A percentile compares a stretch with the other conserved stretches of the same genome.
Conservation (phyloP, 2,113 vertebrate genomes). For the Oncorhynchus kisutch region DNA sequence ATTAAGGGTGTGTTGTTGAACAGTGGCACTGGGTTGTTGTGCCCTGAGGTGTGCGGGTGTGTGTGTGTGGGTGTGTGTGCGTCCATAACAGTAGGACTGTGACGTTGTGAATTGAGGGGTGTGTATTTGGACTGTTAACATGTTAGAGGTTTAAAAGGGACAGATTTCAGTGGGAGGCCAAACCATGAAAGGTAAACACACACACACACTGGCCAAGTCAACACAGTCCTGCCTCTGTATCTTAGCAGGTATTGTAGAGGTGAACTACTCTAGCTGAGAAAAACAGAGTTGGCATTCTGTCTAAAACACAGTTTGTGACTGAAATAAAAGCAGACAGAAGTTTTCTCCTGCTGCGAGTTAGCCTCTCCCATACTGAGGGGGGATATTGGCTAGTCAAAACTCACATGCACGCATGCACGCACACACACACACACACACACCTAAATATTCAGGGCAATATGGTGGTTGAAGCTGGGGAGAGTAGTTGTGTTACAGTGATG, state of each 20-base stretch:
- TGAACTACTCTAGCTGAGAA: background rate
- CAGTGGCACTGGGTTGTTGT: too few species aligned
- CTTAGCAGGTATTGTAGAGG: background rate
- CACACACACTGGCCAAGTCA: background rate
- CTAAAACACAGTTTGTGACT: background rate
- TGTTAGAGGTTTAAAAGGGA: too few species aligned
- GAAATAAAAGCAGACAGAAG: background rate
- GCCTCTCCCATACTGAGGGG: too few species aligned
- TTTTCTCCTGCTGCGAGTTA: background rate
- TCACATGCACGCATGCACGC: background rate
- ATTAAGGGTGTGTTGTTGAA: background rate
- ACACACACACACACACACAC: background rate
- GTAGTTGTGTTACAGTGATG: background rate
- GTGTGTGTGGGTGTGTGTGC: too few species aligned
- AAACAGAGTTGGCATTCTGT: background rate
- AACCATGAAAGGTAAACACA: too few species aligned
- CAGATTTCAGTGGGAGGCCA: too few species aligned
- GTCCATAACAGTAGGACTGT: background rate
- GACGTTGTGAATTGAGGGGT: too few species aligned
- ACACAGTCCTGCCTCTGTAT: background rate
- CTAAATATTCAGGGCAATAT: conserved; percentile 52
- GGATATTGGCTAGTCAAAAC: background rate
- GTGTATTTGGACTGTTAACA: background rate
- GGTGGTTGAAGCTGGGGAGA: conserved; percentile 20
- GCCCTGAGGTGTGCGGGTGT: too few species aligned